Evolutionary conservation across 2,113 vertebrate species (phyloP), one percentile per base, ranked within the genome.

Genomic region (Thunnus thynnus): DNA sequence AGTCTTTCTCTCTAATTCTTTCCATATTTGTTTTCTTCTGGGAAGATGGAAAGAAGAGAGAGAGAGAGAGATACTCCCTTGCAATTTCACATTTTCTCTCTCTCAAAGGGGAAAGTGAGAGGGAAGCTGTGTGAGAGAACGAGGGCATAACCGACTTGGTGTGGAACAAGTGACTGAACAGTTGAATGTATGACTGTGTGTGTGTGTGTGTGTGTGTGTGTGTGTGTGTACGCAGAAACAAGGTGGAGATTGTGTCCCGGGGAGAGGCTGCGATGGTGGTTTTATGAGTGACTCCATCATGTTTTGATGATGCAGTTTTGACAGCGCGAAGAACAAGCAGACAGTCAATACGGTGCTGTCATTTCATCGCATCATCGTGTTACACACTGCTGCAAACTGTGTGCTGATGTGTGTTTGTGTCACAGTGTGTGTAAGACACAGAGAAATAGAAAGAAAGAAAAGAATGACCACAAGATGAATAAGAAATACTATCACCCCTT

Each of bases 211-310:
- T 51, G 47, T 67, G 32, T 65, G 55, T 13, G 5, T 20, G 14
- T 62, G 67, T 73, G 56, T 20, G 13, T 30, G 25, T 25, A 54
- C 20, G 50, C 18, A 18, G 22, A 72, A n/a, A 56, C 55, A 72
- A 75, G 63, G 64, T 27, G 36, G 36, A 65, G 55, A 48, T 55
- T 76, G 60, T 62, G 3, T 60, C 44, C 58, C 11, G 51, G 55
- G 7, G 80, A 52, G 32, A 66, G 52, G 12, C 20, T 22, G 56
- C 13, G 58, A 60, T 32, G 27, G 50, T 46, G 65, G 50, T 51
- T 84, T 83, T 48, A 76, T 78, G 80, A 76, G 76, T 76, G 48
- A 75, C 57, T 82, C 51, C 13, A 12, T 87, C 56, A 50, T 36
- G 5, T 17, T 76, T 25, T 84, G 64, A 62, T 64, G 61, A 75